A percentile compares a stretch with the other conserved stretches of the same genome.
Conservation (phyloP, 2,888 invertebrate species). For the Cremastinae sp. region DNA sequence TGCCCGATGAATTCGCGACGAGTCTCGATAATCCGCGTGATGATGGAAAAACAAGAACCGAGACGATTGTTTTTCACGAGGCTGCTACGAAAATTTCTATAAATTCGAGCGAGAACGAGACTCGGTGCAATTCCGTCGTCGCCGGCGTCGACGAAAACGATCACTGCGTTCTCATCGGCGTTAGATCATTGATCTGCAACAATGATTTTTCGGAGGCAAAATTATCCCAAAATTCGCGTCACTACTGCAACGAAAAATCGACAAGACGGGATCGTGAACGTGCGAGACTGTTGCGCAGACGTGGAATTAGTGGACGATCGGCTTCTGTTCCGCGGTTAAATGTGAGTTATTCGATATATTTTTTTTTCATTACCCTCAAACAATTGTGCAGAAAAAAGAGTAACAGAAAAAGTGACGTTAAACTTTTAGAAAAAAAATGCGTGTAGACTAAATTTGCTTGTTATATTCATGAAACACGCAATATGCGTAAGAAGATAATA, state of each 20-base stretch:
- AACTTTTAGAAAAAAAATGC: slow-evolving; percentile 68
- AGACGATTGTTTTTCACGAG: slow-evolving; percentile 1
- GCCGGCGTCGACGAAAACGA: slow-evolving; percentile 70
- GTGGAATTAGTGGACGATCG: slow-evolving; percentile 78
- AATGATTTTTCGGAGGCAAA: slow-evolving; percentile 22
- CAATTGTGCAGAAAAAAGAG: background rate
- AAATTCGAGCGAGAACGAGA: slow-evolving; percentile 40
- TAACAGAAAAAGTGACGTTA: slow-evolving; percentile 29
- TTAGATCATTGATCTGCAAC: slow-evolving; percentile 68
- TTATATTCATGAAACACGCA: slow-evolving; percentile 54
- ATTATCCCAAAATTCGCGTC: slow-evolving; percentile 59
- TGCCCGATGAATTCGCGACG: slow-evolving; percentile 16
- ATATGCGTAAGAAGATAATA: too few relatives aligned
- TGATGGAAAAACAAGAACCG: background rate
- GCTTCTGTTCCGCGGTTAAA: slow-evolving; percentile 79
- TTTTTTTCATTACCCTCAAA: slow-evolving; percentile 6
- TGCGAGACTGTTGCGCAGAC: slow-evolving; percentile 76
- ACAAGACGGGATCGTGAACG: slow-evolving; percentile 78
- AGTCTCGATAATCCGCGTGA: background rate
- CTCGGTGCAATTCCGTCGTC: slow-evolving; percentile 57
- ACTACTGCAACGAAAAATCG: slow-evolving; percentile 71
- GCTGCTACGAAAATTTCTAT: background rate
- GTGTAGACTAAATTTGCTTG: slow-evolving; percentile 63
- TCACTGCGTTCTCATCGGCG: slow-evolving; percentile 74
- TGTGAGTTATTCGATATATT: slow-evolving; percentile 71